phyloP scores from a whole-genome alignment of 1,140 invertebrate species.

The Drosophila micromelanica region DNA sequence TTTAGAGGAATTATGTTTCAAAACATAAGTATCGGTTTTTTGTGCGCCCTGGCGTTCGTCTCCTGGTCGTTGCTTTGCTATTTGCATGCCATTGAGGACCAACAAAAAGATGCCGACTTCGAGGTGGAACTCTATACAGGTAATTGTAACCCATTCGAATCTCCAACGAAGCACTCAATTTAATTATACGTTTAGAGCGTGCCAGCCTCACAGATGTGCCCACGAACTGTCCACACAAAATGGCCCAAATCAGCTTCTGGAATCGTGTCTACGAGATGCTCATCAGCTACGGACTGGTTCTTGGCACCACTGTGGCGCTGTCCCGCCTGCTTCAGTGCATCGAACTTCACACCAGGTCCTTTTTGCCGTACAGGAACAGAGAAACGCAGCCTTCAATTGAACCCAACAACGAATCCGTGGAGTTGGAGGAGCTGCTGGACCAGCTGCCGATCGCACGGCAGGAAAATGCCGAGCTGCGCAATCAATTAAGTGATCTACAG shows the following conservation, averaged over 20 bases:
- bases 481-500: conserved; percentile 48
- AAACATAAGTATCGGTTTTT: conserved; percentile 60
- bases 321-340: conserved; percentile 39
- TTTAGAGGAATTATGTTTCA: conserved; percentile 54
- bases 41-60: conserved; percentile 50
- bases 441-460: neutral
- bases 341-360: conserved; percentile 15
- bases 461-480: conserved; percentile 27
- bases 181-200: conserved; percentile 21
- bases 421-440: neutral
- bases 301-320: conserved; percentile 24
- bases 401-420: neutral
- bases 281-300: conserved; percentile 41
- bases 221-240: conserved; percentile 2
- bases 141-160: neutral
- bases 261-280: conserved; percentile 25
- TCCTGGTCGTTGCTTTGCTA: conserved; percentile 59
- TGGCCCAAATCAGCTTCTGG: neutral
- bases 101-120: conserved; percentile 21
- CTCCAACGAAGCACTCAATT: neutral
- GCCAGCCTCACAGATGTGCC: conserved; percentile 5
- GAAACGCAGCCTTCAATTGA: neutral
- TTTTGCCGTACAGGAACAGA: neutral
- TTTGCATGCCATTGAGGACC: conserved; percentile 43
- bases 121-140: conserved; percentile 57